Base-by-base conservation (phyloP, 2,113 vertebrate species). In the Pitta sordida region DNA sequence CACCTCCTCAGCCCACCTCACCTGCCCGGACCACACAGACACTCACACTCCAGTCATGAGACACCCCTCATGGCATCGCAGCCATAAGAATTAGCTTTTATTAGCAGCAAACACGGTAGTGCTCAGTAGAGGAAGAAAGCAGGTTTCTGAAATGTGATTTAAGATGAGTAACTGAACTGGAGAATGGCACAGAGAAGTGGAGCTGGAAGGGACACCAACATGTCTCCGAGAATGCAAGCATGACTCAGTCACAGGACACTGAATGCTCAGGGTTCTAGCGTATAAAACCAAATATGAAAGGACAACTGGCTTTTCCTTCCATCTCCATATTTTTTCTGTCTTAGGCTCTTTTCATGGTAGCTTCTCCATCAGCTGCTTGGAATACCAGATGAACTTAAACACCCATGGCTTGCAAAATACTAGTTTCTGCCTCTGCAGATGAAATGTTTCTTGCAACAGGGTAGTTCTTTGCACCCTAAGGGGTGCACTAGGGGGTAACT, bases 321-420 rank as follows among this genome's bases (percentile, higher is more conserved):
- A 24, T 77, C 73, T 44, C 53, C 13, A 41, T 68, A 78, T 73
- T 75, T 81, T 82, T 37, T 56, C 65, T 73, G 49, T 67, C 16
- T 63, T 88, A 91, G 85, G 51, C 29, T 75, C 87, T 62, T 79
- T 59, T 46, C 76, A n/a, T 73, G 49, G 74, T 93, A 94, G 80
- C 63, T 94, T 86, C 90, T 94, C 48, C 68, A 64, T 83, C 76
- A 91, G 83, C 44, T 49, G 13, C 39, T 29, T 32, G 69, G 9
- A 84, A 83, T 70, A 92, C 37, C 30, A 74, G 69, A 78, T 16
- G 49, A 96, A 53, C 68, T 75, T 85, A 86, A 92, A 89, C 91
- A 75, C n/a, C 23, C 24, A n/a, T 3, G 13, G 58, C 59, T 80
- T 75, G 65, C 68, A 80, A 88, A 92, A 92, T 78, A 39, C 36